A percentile compares a stretch with the other conserved stretches of the same genome.
phyloP scores from a whole-genome alignment of 1,140 invertebrate species.

The Mya arenaria region DNA sequence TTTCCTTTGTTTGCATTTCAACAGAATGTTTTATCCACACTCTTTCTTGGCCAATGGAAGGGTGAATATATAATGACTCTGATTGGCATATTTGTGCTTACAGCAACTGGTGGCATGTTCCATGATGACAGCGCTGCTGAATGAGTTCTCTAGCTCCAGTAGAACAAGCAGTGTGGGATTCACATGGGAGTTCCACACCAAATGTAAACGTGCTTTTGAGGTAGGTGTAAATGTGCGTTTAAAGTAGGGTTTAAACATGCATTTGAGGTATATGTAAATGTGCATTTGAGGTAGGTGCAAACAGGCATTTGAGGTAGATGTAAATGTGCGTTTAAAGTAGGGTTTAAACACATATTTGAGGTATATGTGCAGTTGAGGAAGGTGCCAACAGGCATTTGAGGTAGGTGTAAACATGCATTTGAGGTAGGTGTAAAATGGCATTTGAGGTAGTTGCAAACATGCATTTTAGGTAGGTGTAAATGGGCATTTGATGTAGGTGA shows the following conservation, averaged over 20 bases:
- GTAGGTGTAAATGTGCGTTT: conserved; percentile 71
- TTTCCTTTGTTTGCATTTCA: too few relatives aligned
- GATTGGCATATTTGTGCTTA: conserved; percentile 60
- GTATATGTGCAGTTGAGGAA: neutral
- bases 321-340: neutral
- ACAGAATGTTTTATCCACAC: too few relatives aligned
- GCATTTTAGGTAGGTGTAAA: neutral
- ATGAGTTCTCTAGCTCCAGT: conserved; percentile 93
- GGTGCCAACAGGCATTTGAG: neutral
- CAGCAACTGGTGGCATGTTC: conserved; percentile 88
- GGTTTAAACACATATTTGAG: neutral
- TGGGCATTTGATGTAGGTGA: neutral
- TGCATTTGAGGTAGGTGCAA: neutral
- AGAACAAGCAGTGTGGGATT: conserved; percentile 92
- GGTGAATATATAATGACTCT: too few relatives aligned
- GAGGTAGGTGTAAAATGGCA: neutral
- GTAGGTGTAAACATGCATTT: neutral
- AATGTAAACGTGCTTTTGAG: conserved; percentile 93
- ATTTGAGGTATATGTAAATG: neutral
- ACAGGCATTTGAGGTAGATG: neutral
- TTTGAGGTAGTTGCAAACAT: neutral
- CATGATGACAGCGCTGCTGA: conserved; percentile 90
- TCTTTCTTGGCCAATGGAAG: too few relatives aligned
- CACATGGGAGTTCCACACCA: conserved; percentile 92
- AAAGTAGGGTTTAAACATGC: neutral